These are phyloP conservation scores for Cladorhizidae sp. DNA, from an alignment of 37 sponge, comb jelly and placozoan genomes.

Conservation along the genomic window DNA sequence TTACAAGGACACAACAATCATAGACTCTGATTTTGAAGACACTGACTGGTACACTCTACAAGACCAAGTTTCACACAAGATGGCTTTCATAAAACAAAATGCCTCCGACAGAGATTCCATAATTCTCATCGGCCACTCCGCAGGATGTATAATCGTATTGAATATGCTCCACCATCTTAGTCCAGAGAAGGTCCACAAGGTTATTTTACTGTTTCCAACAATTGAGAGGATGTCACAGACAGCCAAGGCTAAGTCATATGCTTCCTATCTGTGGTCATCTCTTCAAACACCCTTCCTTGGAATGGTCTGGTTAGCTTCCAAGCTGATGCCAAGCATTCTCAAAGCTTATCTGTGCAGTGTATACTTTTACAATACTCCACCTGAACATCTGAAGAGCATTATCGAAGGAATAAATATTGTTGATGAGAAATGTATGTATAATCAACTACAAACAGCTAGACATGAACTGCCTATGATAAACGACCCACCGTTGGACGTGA, in stretches of 20 bases:
- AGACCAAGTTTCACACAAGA: conserved; percentile 78
- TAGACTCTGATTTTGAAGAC: neutral
- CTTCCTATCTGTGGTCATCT: conserved; percentile 25
- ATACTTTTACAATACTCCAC: conserved; percentile 30
- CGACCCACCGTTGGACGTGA: conserved; percentile 19
- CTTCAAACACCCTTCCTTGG: conserved; percentile 13
- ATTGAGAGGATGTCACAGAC: conserved; percentile 68
- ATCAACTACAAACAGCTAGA: conserved; percentile 50
- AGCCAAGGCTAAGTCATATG: conserved; percentile 28
- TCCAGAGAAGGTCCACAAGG: conserved; percentile 38
- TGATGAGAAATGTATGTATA: conserved; percentile 33
- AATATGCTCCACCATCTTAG: conserved; percentile 56
- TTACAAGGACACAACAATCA: neutral
- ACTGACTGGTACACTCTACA: conserved; percentile 63
- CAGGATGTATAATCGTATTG: conserved; percentile 73
- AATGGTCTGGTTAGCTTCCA: conserved; percentile 19
- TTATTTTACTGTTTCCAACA: conserved; percentile 70
- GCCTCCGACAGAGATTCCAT: conserved; percentile 19
- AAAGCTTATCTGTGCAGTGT: neutral
- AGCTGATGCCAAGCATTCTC: neutral
- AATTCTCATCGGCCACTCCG: conserved; percentile 79
- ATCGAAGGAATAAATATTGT: conserved; percentile 30
- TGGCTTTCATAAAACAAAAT: conserved; percentile 54
- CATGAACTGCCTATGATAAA: conserved; percentile 65
- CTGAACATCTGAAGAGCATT: conserved; percentile 30